Evolutionary conservation across 1,140 invertebrate species (phyloP).

Genomic region (Pogonognathellus flavescens): DNA sequence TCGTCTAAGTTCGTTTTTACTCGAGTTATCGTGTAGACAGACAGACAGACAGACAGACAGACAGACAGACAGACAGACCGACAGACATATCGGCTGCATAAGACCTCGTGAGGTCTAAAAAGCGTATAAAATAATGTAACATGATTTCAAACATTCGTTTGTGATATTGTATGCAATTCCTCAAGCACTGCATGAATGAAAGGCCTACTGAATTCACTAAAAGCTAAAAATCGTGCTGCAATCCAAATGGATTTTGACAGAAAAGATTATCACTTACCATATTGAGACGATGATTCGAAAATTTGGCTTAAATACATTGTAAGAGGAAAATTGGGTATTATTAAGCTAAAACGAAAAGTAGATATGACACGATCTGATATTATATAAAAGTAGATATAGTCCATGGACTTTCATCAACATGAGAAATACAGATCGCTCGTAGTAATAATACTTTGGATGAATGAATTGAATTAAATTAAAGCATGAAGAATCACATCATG

Average conservation of each 20-base stretch:
- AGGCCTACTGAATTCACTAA: not conserved
- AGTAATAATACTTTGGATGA: not conserved
- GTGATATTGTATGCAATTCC: not conserved
- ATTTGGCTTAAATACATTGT: constrained; percentile 27
- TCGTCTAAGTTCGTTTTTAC: too few species aligned
- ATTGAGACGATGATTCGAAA: constrained; percentile 43
- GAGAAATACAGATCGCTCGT: not conserved
- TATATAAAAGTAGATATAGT: not conserved
- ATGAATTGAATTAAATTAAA: constrained; percentile 24
- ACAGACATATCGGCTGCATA: too few species aligned
- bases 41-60: too few species aligned
- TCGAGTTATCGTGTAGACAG: too few species aligned
- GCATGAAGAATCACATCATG: constrained; percentile 26
- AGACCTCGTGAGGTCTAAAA: too few species aligned
- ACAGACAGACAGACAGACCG: too few species aligned
- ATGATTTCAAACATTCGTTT: not conserved
- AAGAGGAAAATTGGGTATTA: constrained; percentile 36
- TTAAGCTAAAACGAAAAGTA: constrained; percentile 10
- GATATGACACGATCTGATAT: not conserved
- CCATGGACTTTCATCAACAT: not conserved
- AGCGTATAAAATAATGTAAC: too few species aligned
- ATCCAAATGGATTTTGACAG: not conserved
- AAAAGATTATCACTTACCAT: constrained; percentile 41
- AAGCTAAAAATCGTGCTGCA: constrained; percentile 5
- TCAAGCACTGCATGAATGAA: not conserved